These are phyloP conservation scores for Elephantulus edwardii DNA, from an alignment of 2,113 vertebrate genomes.

Conservation along the genomic window DNA sequence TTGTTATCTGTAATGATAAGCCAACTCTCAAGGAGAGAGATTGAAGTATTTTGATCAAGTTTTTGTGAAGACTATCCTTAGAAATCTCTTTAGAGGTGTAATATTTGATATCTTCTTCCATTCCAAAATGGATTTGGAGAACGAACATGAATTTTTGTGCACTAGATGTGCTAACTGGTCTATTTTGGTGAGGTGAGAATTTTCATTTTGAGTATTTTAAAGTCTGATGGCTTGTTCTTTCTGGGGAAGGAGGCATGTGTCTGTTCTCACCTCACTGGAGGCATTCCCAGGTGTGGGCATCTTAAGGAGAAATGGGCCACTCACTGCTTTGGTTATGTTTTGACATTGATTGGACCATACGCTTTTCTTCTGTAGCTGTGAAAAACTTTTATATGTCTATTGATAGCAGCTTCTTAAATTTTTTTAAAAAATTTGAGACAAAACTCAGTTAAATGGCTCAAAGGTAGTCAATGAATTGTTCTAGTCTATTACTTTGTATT, in stretches of 20 bases:
- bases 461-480: neutral
- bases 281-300: neutral
- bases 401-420: constrained; percentile 24
- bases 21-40: neutral
- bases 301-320: constrained; percentile 37
- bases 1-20: neutral
- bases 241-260: neutral
- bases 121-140: neutral
- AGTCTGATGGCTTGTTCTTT: neutral
- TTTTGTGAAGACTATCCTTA: neutral
- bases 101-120: neutral
- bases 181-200: neutral
- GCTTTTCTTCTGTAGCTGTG: constrained; percentile 44
- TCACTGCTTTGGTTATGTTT: constrained; percentile 24
- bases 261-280: neutral
- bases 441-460: constrained; percentile 10
- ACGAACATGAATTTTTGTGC: neutral
- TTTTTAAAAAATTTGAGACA: neutral
- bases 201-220: neutral
- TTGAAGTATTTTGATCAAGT: neutral
- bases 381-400: constrained; percentile 40
- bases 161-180: neutral
- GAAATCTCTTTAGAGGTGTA: neutral
- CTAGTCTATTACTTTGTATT: neutral
- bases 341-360: constrained; percentile 20